Evolutionary conservation across 2,113 vertebrate species (phyloP), one percentile per base, ranked within the genome.

Genomic region (Nannobrachium achirus): DNA sequence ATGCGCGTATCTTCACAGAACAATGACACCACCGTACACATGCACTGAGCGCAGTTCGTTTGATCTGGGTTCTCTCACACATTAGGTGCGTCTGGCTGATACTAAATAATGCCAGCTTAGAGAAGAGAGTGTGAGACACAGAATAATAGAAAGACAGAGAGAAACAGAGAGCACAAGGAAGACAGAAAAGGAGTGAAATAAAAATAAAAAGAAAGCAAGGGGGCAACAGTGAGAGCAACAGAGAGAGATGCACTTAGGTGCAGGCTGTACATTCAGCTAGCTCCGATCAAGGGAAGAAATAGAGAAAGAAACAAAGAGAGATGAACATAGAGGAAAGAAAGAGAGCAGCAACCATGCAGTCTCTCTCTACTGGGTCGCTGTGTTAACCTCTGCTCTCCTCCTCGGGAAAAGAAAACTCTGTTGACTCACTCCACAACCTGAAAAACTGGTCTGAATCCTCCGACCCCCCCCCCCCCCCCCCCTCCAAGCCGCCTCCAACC

Each of bases 381-480:
- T 33, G 3, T 33, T 33, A 33, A 33, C 25, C 25, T 33, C 25
- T 33, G 25, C 25, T 33, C 25, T 33, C 25, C 45, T 14, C 45
- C 14, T 14, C 11, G n/a, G 45, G 45, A 48, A 48, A 48, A 48
- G 13, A 33, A 33, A 57, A 41, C 56, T 69, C n/a, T 57, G 15
- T 53, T 16, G 59, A 82, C 59, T 78, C 70, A 72, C 63, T 69
- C 14, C 56, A 76, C 25, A 79, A 83, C 85, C 80, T 73, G 82
- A 85, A 85, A 84, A 75, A 85, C 82, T 52, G 64, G 80, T 87
- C 69, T 57, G 39, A 73, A 15, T 56, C 48, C 53, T 44, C 18
- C 19, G 55, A 14, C 55, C 38, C 56, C 20, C 16, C 25, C n/a
- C 48, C 38, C 39, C 39, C 18, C 18, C 20, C 14, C 57, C 15